These are phyloP conservation scores for Ophioninae sp. DNA, from an alignment of 2,888 invertebrate species.

Conservation along the genomic window DNA sequence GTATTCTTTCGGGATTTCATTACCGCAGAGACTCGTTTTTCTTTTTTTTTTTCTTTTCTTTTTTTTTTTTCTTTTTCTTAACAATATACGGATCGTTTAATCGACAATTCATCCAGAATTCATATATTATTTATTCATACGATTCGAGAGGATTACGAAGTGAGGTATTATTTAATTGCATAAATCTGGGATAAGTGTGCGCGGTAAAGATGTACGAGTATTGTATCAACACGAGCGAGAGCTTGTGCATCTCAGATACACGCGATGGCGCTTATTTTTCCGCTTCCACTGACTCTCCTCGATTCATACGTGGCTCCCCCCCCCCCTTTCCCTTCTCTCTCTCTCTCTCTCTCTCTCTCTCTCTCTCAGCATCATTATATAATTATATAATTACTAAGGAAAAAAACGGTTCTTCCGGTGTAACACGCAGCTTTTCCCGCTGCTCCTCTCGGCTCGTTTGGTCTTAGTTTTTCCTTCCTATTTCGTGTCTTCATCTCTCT, in stretches of 20 bases:
- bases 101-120: conserved; percentile 36
- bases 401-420: conserved; percentile 63
- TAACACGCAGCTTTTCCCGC: conserved; percentile 43
- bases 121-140: conserved; percentile 56
- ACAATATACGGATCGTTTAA: conserved; percentile 24
- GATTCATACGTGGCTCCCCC: conserved; percentile 39
- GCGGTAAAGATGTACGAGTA: background rate
- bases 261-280: conserved; percentile 65
- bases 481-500: background rate
- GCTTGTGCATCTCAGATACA: conserved; percentile 50
- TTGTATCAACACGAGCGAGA: background rate
- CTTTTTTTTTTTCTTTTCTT: too few species aligned
- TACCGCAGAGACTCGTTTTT: too few species aligned
- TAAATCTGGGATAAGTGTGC: conserved; percentile 42
- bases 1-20: too few species aligned
- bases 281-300: conserved; percentile 55
- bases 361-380: conserved; percentile 63
- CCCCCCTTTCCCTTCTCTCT: too few species aligned
- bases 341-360: conserved; percentile 3
- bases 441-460: background rate
- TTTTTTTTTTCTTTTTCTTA: background rate
- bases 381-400: conserved; percentile 64
- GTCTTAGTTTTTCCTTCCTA: conserved; percentile 38
- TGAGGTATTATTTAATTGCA: conserved; percentile 61
- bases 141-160: conserved; percentile 46